These are phyloP conservation scores for Brenthis daphne DNA, from an alignment of 2,888 invertebrate species.

Conservation along the genomic window DNA sequence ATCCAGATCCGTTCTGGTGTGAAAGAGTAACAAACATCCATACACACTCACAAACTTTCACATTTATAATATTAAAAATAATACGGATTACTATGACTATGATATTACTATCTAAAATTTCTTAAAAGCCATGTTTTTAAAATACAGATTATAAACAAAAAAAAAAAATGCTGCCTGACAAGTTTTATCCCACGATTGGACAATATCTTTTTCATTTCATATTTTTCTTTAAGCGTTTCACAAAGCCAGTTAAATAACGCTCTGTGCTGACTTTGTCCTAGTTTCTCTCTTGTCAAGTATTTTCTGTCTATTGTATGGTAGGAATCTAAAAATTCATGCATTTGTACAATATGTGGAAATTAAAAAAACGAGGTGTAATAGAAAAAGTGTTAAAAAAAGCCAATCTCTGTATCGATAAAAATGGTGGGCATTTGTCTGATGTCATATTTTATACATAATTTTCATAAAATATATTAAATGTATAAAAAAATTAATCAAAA, in stretches of 20 bases:
- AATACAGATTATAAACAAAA: conserved; percentile 1
- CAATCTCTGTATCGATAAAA: too few relatives aligned
- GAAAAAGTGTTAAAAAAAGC: too few relatives aligned
- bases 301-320: conserved; percentile 5
- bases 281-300: conserved; percentile 13
- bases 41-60: too few relatives aligned
- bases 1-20: too few relatives aligned
- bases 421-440: too few relatives aligned
- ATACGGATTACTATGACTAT: neutral
- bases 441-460: too few relatives aligned
- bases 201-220: conserved; percentile 1
- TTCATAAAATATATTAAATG: too few relatives aligned
- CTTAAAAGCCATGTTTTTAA: neutral
- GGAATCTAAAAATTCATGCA: neutral
- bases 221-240: conserved; percentile 14
- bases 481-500: too few relatives aligned
- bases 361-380: too few relatives aligned
- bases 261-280: conserved; percentile 17
- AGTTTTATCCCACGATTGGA: conserved; percentile 4
- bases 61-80: too few relatives aligned
- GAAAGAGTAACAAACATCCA: too few relatives aligned
- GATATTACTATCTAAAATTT: neutral
- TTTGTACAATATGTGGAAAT: too few relatives aligned
- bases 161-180: conserved; percentile 14
- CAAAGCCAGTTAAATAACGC: conserved; percentile 16